Base-by-base conservation (phyloP, 2,113 vertebrate species). In the Orientallactaga bullata region DNA sequence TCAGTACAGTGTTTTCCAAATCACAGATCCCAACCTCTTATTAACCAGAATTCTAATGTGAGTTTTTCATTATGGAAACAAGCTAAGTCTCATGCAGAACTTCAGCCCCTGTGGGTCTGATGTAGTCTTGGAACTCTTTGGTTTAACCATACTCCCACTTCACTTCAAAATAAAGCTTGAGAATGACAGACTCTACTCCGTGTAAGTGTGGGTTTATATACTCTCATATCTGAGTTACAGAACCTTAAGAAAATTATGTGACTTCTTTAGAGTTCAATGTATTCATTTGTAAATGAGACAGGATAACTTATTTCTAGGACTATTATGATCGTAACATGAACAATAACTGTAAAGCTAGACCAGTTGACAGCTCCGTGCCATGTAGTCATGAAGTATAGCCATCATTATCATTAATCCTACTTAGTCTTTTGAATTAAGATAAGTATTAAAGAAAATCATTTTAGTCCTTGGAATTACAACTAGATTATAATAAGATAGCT, bases 301-400 rank as follows among this genome's bases (percentile, higher is more conserved):
- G 63, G 18, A 26, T 32, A 8, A 30, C 30, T 42, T 66, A 4
- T 32, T 61, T 18, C 6, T 3, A 42, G 37, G 15, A 28, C 5
- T 5, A 0, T 0, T 8, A 3, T 24, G 66, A 28, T 12, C 12
- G 35, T 20, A 18, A 7, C 7, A 1, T 8, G 10, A 1, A 1
- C 2, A 60, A 0, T 2, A 5, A 5, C n/a, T 23, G 12, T 2
- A 55, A 74, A 61, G 1, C 10, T 30, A 61, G 0, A 18, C 17
- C 16, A 39, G 32, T 18, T 51, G 2, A 12, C 65, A 17, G 13
- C 18, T 77, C 5, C 20, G 26, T 82, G 8, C 2, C 17, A 23
- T 24, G 4, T 8, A 16, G 4, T 65, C 7, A 26, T 5, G 8
- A 74, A 11, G 1, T 28, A 17, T 7, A 26, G 37, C 15, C 32